Evolutionary conservation across 2,888 invertebrate species (phyloP).

Genomic region (Ormia ochracea): DNA sequence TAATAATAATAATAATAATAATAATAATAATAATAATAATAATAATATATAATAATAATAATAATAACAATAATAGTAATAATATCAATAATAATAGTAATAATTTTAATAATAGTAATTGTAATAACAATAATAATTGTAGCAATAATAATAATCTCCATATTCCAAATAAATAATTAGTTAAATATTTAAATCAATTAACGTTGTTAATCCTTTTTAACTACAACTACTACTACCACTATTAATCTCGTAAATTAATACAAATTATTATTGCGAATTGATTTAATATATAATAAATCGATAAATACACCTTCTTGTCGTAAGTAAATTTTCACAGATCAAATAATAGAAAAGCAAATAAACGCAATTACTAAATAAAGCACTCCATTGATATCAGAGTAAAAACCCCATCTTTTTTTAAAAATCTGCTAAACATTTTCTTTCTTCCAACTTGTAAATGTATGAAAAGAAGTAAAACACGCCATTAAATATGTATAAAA

Average conservation of each 20-base stretch:
- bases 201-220: neutral
- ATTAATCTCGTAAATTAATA: conserved; percentile 4
- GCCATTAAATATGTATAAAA: conserved; percentile 1
- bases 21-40: neutral
- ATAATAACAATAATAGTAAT: neutral
- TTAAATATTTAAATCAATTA: conserved; percentile 13
- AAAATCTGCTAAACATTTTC: neutral
- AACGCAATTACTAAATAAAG: conserved; percentile 16
- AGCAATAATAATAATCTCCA: neutral
- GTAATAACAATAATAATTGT: neutral
- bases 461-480: conserved; percentile 2
- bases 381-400: conserved; percentile 44
- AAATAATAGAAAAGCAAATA: conserved; percentile 13
- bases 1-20: neutral
- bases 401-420: conserved; percentile 27
- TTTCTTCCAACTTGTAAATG: neutral
- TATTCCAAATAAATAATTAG: neutral
- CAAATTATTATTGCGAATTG: conserved; percentile 31
- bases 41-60: neutral
- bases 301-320: conserved; percentile 35
- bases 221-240: neutral
- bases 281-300: conserved; percentile 31
- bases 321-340: conserved; percentile 23
- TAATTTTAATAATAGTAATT: neutral
- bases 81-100: neutral